Base-by-base conservation (phyloP, 2,797 vertebrate species). In the Ataeniobius toweri region DNA sequence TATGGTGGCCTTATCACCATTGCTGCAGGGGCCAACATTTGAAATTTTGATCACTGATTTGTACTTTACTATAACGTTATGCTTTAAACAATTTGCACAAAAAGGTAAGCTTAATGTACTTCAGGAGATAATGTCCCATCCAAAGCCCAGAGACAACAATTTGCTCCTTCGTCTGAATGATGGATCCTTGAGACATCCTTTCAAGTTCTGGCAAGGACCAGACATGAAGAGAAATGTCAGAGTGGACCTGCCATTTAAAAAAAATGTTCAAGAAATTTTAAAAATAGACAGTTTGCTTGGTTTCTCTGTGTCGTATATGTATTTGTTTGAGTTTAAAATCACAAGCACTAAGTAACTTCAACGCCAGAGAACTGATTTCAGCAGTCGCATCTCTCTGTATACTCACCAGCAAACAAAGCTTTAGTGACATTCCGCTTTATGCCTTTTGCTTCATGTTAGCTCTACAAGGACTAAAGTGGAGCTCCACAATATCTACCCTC, bases 81-180 rank as follows among this genome's bases (percentile, higher is more conserved):
- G 3, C 36, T 36, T 36, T 36, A 36, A 4, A 36, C 36, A 73
- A 81, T 87, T 55, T 75, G 78, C 28, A 88, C 83, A 80, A 84
- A 85, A 85, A 86, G 74, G 68, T 68, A 63, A 86, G 75, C 76
- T 88, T 80, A 84, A 72, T 53, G 72, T 83, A 83, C 79, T 73
- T 88, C 50, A 16, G 13, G 50, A 1, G 16, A 14, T 4, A 18
- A 51, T 18, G 16, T 46, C 44, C 50, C 50, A 51, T 51, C 28
- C 73, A 78, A 89, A 89, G 82, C 84, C 90, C 83, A 74, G 76
- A 78, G 85, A 88, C 79, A 80, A 86, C 77, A 84, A 76, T 86
- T 85, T 84, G 80, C 75, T 81, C 85, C 74, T 3, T 51, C 28
- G 41, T 74, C 83, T 84, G 90, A 89, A 80, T 83, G 85, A 85